Percentiles rank a stretch among this genome's conserved stretches.
Conservation (phyloP, 2,113 vertebrate genomes). For the Spea bombifrons region DNA sequence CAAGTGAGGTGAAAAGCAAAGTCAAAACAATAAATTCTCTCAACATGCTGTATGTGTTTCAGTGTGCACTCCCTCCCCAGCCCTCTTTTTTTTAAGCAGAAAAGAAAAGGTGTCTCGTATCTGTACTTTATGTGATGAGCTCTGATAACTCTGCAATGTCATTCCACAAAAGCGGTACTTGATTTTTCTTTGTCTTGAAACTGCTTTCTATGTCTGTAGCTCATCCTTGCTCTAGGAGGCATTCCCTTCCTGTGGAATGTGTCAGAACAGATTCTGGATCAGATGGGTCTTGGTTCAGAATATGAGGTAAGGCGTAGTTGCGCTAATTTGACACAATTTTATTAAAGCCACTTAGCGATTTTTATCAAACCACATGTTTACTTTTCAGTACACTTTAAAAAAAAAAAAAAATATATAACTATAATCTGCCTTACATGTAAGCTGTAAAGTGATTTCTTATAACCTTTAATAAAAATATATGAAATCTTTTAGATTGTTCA, state of each 20-base stretch:
- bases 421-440: background rate
- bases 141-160: too few species aligned
- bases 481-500: constrained; percentile 76
- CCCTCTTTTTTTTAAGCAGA: too few species aligned
- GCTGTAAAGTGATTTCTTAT: background rate
- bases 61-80: too few species aligned
- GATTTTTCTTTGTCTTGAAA: too few species aligned
- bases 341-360: too few species aligned
- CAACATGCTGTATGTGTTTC: too few species aligned
- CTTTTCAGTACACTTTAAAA: background rate
- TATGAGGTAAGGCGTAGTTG: constrained; percentile 73
- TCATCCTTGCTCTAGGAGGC: constrained; percentile 91
- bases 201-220: constrained; percentile 59
- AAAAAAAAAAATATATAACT: background rate
- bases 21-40: too few species aligned
- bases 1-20: too few species aligned
- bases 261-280: constrained; percentile 75
- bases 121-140: too few species aligned
- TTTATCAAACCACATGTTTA: background rate
- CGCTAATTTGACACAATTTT: too few species aligned
- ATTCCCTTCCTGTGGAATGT: constrained; percentile 90
- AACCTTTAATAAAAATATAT: background rate
- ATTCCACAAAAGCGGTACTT: too few species aligned
- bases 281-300: constrained; percentile 79
- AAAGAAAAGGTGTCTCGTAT: too few species aligned